Base-by-base conservation (phyloP, 1,140 invertebrate species). In the Uloborus diversus region DNA sequence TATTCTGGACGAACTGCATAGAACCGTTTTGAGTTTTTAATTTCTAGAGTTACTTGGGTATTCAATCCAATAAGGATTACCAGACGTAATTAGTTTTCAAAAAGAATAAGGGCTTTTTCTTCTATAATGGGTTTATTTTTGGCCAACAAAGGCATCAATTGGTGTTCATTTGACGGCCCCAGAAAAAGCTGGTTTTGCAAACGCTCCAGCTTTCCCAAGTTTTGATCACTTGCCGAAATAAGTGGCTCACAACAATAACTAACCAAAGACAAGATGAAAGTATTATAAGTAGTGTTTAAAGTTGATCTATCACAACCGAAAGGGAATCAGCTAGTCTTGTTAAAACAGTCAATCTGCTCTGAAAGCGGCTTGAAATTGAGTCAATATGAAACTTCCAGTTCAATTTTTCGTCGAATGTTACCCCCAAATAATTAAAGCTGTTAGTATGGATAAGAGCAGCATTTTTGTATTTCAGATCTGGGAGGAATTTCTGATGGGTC, bases 401-500 rank as follows among this genome's bases (percentile, higher is more conserved):
- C 17, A 64, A 64, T 28, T 64, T 64, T 1, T 42, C 14, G 61
- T 35, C 61, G 37, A 64, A 64, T 4, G 61, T 64, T 35, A 64
- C 35, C 11, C 30, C 30, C 1, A 64, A 25, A 2, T 35, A 64
- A 42, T 14, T 11, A 64, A 35, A 64, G 0, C 25, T 11, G 0
- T 1, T 64, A 1, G 28, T 35, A 35, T 35, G 13, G 61, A 3
- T 14, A 35, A 64, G 17, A 13, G 20, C 1, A 42, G 23, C 14
- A 28, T 32, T 42, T 17, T n/a, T 64, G 61, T 64, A 64, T n/a
- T 35, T 35, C 3, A 64, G 5, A 14, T 64, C 32, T 23, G 61
- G 61, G 37, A 35, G 11, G 4, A 35, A 33, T 35, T 4, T 0
- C n/a, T 35, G 61, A 64, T 35, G 30, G 32, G 35, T 28, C 32